Conservation (phyloP, 2,797 vertebrate genomes). For the Urocyon cinereoargenteus region DNA sequence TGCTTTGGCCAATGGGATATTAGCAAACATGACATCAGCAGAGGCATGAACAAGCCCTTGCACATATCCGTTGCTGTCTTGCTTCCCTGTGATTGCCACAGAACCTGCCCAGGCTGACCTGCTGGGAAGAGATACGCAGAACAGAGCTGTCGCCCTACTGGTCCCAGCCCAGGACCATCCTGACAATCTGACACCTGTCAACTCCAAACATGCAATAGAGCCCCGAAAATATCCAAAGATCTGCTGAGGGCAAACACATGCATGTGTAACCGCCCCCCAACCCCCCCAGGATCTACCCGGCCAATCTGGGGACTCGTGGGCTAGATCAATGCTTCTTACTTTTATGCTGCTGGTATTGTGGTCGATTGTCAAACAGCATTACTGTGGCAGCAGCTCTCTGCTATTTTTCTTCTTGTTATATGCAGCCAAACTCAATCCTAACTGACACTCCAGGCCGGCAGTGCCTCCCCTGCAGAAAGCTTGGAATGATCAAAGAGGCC, state of each 20-base stretch:
- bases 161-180: background rate
- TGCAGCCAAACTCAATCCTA: background rate
- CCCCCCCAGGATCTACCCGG: background rate
- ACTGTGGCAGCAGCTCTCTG: background rate
- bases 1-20: background rate
- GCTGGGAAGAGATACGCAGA: background rate
- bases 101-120: background rate
- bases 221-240: background rate
- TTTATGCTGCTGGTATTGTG: background rate
- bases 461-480: background rate
- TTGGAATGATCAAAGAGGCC: constrained; percentile 60
- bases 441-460: background rate
- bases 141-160: background rate
- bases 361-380: background rate
- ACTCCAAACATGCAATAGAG: background rate
- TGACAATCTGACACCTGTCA: background rate
- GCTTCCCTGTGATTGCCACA: background rate
- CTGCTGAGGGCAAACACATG: rapidly evolving
- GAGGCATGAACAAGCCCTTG: background rate
- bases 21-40: background rate
- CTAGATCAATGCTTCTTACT: background rate
- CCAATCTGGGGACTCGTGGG: background rate
- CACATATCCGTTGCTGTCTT: background rate
- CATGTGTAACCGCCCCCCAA: rapidly evolving
- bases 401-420: background rate